Evolutionary conservation across 2,113 vertebrate species (phyloP), one percentile per base, ranked within the genome.

Genomic region (Oxyruncus cristatus): DNA sequence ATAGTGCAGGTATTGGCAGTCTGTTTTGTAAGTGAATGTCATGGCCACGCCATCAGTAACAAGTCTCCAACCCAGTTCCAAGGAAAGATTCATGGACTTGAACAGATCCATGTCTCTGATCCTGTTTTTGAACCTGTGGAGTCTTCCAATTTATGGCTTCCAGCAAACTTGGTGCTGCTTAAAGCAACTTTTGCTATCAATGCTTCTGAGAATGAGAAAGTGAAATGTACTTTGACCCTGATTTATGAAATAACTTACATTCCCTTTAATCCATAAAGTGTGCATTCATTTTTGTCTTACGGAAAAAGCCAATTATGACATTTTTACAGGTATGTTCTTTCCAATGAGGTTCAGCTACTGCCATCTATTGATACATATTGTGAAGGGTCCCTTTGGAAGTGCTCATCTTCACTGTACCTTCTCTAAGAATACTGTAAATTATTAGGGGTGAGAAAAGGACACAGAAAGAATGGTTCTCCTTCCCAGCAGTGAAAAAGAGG

Each of bases 311-410:
- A 94, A 62, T 84, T 67, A 68, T 30, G 74, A 73, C 37, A 59
- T 80, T 97, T 84, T 95, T 37, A 39, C 39, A 76, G 30, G 13
- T 63, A 53, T 12, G 4, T 30, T 74, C 46, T 71, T 87, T 82
- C n/a, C 9, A 11, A 52, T 30, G 77, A 86, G 90, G 79, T 93
- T 97, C 88, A 91, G 49, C 84, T 96, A 74, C 94, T 96, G 81
- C 92, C 95, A 95, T 93, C 96, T 97, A 88, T 88, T 86, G 95
- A 91, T 88, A 72, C 6, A n/a, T 42, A 62, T 7, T 76, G 55
- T 49, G 55, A 96, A 93, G 79, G 75, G 73, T 96, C 71, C 58
- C n/a, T 67, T 33, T 23, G 47, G 49, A 86, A 85, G 23, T 27
- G 41, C 33, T 37, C 53, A 66, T 55, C 44, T 77, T 63, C 59